A percentile compares a stretch with the other conserved stretches of the same genome.
phyloP scores from a whole-genome alignment of 2,888 invertebrate genomes.

The Caenorhabditis sinica region DNA sequence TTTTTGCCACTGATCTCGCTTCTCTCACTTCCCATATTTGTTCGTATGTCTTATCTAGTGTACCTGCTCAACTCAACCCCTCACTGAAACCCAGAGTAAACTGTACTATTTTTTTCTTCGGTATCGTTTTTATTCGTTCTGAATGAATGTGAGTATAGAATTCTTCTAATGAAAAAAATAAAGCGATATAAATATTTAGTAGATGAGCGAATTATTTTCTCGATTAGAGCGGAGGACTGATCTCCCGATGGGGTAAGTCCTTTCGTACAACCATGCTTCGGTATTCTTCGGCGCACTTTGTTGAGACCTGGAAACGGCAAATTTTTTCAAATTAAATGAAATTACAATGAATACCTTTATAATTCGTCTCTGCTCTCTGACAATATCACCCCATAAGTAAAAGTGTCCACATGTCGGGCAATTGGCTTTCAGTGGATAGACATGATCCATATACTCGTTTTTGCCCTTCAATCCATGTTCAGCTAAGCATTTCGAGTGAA shows the following conservation, averaged over 20 bases:
- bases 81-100: neutral
- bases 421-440: conserved; percentile 51
- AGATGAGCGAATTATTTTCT: conserved; percentile 2
- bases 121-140: neutral
- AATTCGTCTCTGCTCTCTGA: conserved; percentile 77
- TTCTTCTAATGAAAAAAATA: neutral
- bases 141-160: neutral
- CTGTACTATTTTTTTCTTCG: neutral
- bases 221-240: conserved; percentile 13
- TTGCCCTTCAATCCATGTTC: conserved; percentile 66
- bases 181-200: neutral
- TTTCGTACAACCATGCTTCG: conserved; percentile 33
- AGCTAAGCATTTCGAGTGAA: conserved; percentile 76
- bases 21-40: neutral
- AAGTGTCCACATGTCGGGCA: conserved; percentile 74
- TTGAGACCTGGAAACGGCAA: conserved; percentile 21
- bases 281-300: conserved; percentile 46
- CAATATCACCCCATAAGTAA: conserved; percentile 81
- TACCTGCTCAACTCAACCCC: neutral
- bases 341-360: conserved; percentile 34
- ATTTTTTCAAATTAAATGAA: too few relatives aligned
- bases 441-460: conserved; percentile 45
- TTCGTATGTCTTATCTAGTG: conserved; percentile 3
- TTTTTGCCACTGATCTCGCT: neutral
- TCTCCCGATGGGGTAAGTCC: conserved; percentile 41